Percentiles rank a stretch among this genome's conserved stretches.
phyloP scores from a whole-genome alignment of 2,888 invertebrate species.

The Sarcophaga variegata region DNA sequence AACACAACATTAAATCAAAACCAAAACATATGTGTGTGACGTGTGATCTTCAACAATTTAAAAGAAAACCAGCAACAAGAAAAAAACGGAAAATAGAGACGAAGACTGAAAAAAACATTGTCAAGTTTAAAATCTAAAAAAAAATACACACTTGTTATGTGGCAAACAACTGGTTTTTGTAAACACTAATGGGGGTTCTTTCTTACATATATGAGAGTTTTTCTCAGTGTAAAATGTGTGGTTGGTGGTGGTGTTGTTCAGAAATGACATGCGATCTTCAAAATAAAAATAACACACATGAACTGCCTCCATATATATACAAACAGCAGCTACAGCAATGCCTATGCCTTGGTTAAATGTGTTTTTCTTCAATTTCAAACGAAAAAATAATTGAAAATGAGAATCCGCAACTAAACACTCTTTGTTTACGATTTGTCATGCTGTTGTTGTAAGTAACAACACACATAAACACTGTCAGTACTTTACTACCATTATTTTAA shows the following conservation, averaged over 20 bases:
- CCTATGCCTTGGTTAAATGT: no score
- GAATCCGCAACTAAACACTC: no score
- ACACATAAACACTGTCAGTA: no score
- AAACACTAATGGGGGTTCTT: background rate
- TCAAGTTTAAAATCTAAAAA: constrained; percentile 20
- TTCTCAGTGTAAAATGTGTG: constrained; percentile 1
- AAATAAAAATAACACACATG: constrained; percentile 35
- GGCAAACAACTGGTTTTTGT: constrained; percentile 20
- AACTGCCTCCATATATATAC: background rate
- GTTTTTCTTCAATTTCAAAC: background rate
- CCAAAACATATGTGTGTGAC: constrained; percentile 12
- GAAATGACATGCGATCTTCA: constrained; percentile 46
- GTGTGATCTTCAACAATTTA: background rate
- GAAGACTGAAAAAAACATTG: constrained; percentile 13
- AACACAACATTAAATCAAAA: constrained; percentile 12
- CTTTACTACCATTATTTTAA: no score
- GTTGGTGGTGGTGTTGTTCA: constrained; percentile 3
- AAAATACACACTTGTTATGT: constrained; percentile 8
- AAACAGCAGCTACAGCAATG: no score
- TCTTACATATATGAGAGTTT: background rate
- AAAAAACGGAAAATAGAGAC: background rate
- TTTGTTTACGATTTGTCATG: no score
- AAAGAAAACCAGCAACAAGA: constrained; percentile 16
- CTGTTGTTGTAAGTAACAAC: no score
- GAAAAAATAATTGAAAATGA: background rate